Base-by-base conservation (phyloP, 2,797 vertebrate species). In the Adrianichthys oophorus region DNA sequence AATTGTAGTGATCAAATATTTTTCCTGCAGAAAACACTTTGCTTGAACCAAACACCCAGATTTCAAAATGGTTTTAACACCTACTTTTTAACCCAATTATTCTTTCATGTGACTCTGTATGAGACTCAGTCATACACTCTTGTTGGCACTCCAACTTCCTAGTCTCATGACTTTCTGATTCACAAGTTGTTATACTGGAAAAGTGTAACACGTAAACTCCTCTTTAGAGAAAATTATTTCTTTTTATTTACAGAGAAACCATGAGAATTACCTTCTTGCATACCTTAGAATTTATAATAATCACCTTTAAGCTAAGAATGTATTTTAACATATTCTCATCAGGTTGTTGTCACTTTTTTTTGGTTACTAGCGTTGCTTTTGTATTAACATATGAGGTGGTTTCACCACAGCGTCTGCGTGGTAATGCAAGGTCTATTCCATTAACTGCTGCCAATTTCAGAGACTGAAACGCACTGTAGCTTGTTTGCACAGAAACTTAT, bases 101-200 rank as follows among this genome's bases (percentile, higher is more conserved):
- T 29, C 0, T 1, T 54, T 68, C 70, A 78, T 76, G 70, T 78
- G 73, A 79, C 63, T 61, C n/a, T 62, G 17, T 60, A 26, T 54
- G 52, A 70, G 44, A 40, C 56, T 49, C 45, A 50, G 56, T 64
- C 76, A 77, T 41, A 19, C 54, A 16, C 19, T 52, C 15, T 7
- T 48, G 12, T 65, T 26, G 29, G 29, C 65, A 42, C 50, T 62
- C n/a, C 29, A 59, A 48, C 48, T 66, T 66, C 19, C 43, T 21
- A 57, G 16, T 55, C 32, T 79, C 73, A 80, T 70, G 64, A 55
- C 68, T 24, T 60, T 43, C 67, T 79, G 66, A 78, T 70, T 81
- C 74, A 82, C 43, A 76, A 5, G 71, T 57, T 64, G 54, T 71
- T 47, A 70, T 42, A 62, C 41, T 50, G 29, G 45, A 62, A 26